Conservation (phyloP, 2,888 invertebrate species). For the Dasypolia templi region DNA sequence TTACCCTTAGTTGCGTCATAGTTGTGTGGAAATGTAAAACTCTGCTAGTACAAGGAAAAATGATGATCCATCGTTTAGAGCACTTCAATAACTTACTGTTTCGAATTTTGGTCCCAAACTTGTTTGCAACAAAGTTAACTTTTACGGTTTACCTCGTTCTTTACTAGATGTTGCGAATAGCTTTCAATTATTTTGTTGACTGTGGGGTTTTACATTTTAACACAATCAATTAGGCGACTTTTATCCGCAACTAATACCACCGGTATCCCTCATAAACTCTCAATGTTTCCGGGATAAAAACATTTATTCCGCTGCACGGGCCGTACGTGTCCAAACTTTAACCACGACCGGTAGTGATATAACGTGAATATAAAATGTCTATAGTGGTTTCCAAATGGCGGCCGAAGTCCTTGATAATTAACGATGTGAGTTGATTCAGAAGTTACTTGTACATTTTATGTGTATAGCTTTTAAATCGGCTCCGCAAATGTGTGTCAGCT, state of each 20-base stretch:
- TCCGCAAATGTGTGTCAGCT: conserved; percentile 39
- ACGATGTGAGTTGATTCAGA: conserved; percentile 33
- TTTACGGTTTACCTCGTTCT: too few species aligned
- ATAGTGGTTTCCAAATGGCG: conserved; percentile 9
- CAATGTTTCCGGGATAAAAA: conserved; percentile 27
- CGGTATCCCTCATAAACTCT: background rate
- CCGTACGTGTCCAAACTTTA: conserved; percentile 25
- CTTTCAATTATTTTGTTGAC: too few species aligned
- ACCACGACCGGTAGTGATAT: conserved; percentile 14
- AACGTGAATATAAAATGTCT: conserved; percentile 32
- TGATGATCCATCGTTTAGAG: conserved; percentile 2
- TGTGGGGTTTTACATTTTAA: background rate
- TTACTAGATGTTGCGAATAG: too few species aligned
- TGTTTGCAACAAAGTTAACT: too few species aligned
- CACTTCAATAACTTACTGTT: background rate
- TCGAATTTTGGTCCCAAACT: too few species aligned
- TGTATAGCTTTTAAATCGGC: conserved; percentile 35
- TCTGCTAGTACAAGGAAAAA: background rate
- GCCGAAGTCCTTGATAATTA: conserved; percentile 44
- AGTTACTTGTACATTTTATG: conserved; percentile 7
- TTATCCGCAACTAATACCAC: background rate
- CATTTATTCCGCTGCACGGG: background rate
- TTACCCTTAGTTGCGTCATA: background rate
- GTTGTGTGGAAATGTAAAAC: background rate
- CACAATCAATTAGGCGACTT: background rate